These are phyloP conservation scores for Bradysia coprophila DNA, from an alignment of 1,140 invertebrate genomes.

Conservation along the genomic window DNA sequence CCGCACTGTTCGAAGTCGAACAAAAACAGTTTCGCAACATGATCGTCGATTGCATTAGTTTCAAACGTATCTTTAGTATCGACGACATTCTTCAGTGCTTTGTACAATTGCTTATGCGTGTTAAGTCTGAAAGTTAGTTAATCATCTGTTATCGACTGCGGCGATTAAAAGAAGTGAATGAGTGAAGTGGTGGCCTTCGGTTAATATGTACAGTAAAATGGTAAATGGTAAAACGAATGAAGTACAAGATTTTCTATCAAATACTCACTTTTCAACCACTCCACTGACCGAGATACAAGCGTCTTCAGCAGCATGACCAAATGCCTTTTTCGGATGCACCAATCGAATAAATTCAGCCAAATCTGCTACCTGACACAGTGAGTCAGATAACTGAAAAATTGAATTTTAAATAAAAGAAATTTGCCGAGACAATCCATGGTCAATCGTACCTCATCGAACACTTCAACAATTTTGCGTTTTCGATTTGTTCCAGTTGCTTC, in stretches of 20 bases:
- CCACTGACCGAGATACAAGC: constrained; percentile 72
- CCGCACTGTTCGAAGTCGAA: constrained; percentile 96
- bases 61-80: constrained; percentile 45
- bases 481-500: constrained; percentile 47
- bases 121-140: constrained; percentile 61
- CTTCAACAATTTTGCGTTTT: constrained; percentile 50
- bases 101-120: constrained; percentile 69
- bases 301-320: constrained; percentile 61
- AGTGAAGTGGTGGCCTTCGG: too few species aligned
- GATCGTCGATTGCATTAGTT: constrained; percentile 56
- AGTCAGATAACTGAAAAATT: constrained; percentile 85
- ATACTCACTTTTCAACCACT: constrained; percentile 69
- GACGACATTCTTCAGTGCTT: constrained; percentile 48
- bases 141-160: too few species aligned
- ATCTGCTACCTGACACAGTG: constrained; percentile 87
- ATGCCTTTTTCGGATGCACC: constrained; percentile 64
- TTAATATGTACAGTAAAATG: too few species aligned
- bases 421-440: too few species aligned
- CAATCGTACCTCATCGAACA: constrained; percentile 95
- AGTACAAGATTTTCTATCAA: too few species aligned
- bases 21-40: constrained; percentile 76
- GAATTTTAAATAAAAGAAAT: too few species aligned
- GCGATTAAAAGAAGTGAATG: constrained; percentile 3
- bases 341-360: constrained; percentile 86
- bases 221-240: too few species aligned